Conservation (phyloP, 2,113 vertebrate genomes). For the Hypanus sabinus region DNA sequence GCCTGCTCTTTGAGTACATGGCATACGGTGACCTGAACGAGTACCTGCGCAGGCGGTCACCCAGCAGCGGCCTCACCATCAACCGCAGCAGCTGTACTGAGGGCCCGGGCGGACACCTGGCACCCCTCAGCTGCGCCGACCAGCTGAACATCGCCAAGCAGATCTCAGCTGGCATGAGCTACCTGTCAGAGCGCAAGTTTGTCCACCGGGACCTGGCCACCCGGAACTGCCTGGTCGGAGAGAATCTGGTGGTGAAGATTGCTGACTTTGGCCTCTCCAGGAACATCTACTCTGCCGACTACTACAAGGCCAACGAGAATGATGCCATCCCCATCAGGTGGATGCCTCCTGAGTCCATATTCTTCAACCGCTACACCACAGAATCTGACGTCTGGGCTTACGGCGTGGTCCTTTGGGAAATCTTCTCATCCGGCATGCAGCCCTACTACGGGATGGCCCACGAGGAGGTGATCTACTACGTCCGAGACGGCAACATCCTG, state of each 20-base stretch:
- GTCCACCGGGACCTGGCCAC: constrained; percentile 93
- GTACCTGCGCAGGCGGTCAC: constrained; percentile 75
- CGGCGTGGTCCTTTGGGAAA: constrained; percentile 93
- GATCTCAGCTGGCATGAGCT: constrained; percentile 88
- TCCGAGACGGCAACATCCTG: constrained; percentile 88
- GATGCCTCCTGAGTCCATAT: constrained; percentile 98
- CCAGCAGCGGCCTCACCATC: constrained; percentile 61
- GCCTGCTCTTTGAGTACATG: constrained; percentile 97
- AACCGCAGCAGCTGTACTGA: constrained; percentile 57
- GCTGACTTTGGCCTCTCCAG: constrained; percentile 92
- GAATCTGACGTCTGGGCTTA: constrained; percentile 97
- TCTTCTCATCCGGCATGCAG: constrained; percentile 93
- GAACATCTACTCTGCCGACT: constrained; percentile 94
- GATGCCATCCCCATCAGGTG: constrained; percentile 95
- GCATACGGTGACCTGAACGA: constrained; percentile 89
- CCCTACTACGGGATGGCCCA: constrained; percentile 97
- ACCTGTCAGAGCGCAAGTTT: constrained; percentile 93
- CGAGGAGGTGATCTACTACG: constrained; percentile 94
- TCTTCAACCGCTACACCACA: constrained; percentile 94
- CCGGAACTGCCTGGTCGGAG: constrained; percentile 87
- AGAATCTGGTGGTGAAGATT: constrained; percentile 91
- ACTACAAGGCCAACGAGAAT: constrained; percentile 94
- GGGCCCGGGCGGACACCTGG: constrained; percentile 54
- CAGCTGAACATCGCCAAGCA: constrained; percentile 86
- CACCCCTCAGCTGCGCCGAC: constrained; percentile 65